Evolutionary conservation across 2,113 vertebrate genomes (phyloP), one percentile per base, ranked within the genome.

Genomic region (Rattus rattus): DNA sequence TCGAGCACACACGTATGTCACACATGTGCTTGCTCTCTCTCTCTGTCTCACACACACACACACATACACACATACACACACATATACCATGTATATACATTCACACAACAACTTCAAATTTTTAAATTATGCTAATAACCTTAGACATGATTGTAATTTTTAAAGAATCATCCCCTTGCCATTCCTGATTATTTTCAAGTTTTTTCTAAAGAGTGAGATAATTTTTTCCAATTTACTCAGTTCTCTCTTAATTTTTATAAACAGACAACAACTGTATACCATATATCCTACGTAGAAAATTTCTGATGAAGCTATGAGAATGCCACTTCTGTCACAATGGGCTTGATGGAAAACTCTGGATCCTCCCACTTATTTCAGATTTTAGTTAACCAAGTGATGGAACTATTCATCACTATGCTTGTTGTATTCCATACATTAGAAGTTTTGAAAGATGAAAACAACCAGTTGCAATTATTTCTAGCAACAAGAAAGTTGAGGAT

Each of bases 401-500:
- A 67, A 84, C 59, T 28, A 75, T 2, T 83, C 52, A 87, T 61
- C 59, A 33, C 73, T 47, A 89, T 85, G 22, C 69, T 86, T 76
- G 28, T 67, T 70, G 47, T 91, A 73, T 67, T 83, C 91, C 56
- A 85, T 87, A 94, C 75, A 67, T 95, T 90, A 75, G 56, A 87
- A 79, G 16, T 67, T 61, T 24, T 5, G 14, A n/a, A 88, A 22
- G 67, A 73, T 16, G 88, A 90, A 85, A 72, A 80, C 11, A 54
- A 88, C 94, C 76, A 92, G 54, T 83, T 54, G 30, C 33, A 86
- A 59, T 90, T 87, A 79, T 61, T 81, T 94, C 47, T 89, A 85
- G 20, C 80, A 90, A 70, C 22, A 77, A n/a, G 54, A 12, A 95
- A 86, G 43, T 75, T 93, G 86, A 94, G 72, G 86, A 86, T 95